Conservation (phyloP, 2,797 vertebrate genomes). For the Alosa sapidissima region DNA sequence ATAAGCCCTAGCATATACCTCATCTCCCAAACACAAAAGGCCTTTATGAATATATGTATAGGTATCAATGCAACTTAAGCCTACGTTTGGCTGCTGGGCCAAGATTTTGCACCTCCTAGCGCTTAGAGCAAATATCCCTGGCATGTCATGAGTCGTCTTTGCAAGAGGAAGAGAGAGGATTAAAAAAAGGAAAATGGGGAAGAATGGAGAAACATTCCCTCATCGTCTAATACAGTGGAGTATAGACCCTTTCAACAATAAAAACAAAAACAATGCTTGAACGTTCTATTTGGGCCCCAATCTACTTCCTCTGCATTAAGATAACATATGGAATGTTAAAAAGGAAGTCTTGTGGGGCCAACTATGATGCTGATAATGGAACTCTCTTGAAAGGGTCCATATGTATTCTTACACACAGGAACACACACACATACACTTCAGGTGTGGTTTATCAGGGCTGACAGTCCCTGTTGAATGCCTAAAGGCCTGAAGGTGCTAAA, state of each 20-base stretch:
- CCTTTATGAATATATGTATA: constrained; percentile 62
- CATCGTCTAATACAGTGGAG: neutral
- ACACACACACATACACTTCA: neutral
- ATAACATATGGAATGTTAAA: too few relatives aligned
- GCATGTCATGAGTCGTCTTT: constrained; percentile 54
- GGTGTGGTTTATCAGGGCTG: constrained; percentile 61
- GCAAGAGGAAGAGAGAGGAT: neutral
- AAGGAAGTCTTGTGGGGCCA: too few relatives aligned
- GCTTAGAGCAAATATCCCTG: constrained; percentile 56
- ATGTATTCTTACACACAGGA: neutral
- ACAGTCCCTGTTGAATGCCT: constrained; percentile 54
- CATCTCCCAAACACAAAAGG: constrained; percentile 40
- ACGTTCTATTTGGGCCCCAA: too few relatives aligned
- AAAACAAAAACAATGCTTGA: too few relatives aligned
- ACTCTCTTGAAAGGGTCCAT: too few relatives aligned
- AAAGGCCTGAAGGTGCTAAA: constrained; percentile 39
- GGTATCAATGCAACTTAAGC: constrained; percentile 54
- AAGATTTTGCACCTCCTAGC: constrained; percentile 54
- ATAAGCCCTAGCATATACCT: neutral
- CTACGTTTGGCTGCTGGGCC: constrained; percentile 41
- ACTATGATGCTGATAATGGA: too few relatives aligned
- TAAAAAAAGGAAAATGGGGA: constrained; percentile 2
- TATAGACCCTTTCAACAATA: too few relatives aligned
- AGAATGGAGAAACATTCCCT: constrained; percentile 24
- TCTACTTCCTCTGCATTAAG: too few relatives aligned